Base-by-base conservation (phyloP, 1,140 invertebrate species). In the Teleopsis dalmanni region DNA sequence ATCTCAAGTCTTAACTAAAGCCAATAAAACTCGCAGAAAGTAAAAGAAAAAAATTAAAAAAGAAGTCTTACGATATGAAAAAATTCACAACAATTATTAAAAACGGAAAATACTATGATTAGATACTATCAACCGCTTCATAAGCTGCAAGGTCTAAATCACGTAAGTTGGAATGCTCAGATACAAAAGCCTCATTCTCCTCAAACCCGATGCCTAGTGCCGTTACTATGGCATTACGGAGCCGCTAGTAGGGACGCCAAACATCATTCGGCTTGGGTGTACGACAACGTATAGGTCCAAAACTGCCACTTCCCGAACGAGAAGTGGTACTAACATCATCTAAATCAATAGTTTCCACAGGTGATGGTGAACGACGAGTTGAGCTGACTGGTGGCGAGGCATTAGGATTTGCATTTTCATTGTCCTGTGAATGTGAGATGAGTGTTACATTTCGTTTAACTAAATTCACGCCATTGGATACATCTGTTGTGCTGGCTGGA, bases 211-310 rank as follows among this genome's bases (percentile, higher is more conserved):
- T 33, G 13, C 48, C 48, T 27, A 50, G 44, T 27, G 49, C 49
- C 49, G 44, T 44, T 14, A 38, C 49, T 36, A 47, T 51, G 36
- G 49, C 43, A 36, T 47, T 51, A 37, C 59, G 60, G 60, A 66
- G 64, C 58, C 64, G 64, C 63, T 71, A 71, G 60, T 71, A 71
- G 34, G 68, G 68, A 34, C 68, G 63, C 68, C 68, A 71, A 11
- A 71, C 68, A 52, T 71, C 68, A 11, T 60, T 56, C 29, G 65
- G 58, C 34, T 70, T 70, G 4, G 66, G 66, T 7, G 67, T 70
- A 27, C 64, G 57, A 19, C 57, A 61, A 41, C 66, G 56, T 14
- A 70, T 70, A 0, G 66, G 61, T 4, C 66, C 66, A 33, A 52
- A 49, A n/a, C 19, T 49, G 21, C 46, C 58, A 14, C 60, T 61